Evolutionary conservation across 2,888 invertebrate genomes (phyloP), one percentile per base, ranked within the genome.

Genomic region (Scrobipalpa atriplicella): DNA sequence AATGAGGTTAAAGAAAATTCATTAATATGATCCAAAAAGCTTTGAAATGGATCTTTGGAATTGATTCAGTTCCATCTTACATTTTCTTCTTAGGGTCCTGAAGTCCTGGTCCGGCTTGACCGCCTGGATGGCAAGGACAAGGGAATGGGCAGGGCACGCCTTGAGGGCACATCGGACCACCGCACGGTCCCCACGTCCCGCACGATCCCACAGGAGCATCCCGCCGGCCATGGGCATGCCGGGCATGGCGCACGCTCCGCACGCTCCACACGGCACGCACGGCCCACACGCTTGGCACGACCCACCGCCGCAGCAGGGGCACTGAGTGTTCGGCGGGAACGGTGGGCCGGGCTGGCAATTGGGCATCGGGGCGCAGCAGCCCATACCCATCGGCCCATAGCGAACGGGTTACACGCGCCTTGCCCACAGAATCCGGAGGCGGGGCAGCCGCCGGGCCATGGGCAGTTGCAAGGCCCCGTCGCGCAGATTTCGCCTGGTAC

Each of bases 391-490:
- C 29, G 29, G 29, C 29, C 29, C 51, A 18, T 19, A 10, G 19
- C 54, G 21, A 21, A 56, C 29, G 19, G 54, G 54, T 21, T 21
- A 5, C 54, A 29, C 29, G 29, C 18, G 1, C 18, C 10, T 6
- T 19, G 13, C 21, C 10, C 13, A n/a, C 47, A 47, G 54, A 56
- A 56, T 5, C 54, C 54, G 21, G 54, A 29, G 13, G 54, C 29
- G 11, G 54, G 21, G 54, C 54, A 56, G 54, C 54, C 54, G 11
- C 54, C 54, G 29, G 54, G 54, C 54, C 54, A 56, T 21, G 54
- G 54, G 54, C 54, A 56, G 54, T 56, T 56, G 54, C 54, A 56
- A 10, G 54, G 54, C 19, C 54, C 54, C 54, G 21, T 56, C 29
- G 54, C 47, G 47, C 47, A 47, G 47, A 47, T 47, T 0, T 11